A percentile compares a stretch with the other conserved stretches of the same genome.
Evolutionary conservation across 2,113 vertebrate genomes (phyloP).

Genomic region (Rattus rattus): DNA sequence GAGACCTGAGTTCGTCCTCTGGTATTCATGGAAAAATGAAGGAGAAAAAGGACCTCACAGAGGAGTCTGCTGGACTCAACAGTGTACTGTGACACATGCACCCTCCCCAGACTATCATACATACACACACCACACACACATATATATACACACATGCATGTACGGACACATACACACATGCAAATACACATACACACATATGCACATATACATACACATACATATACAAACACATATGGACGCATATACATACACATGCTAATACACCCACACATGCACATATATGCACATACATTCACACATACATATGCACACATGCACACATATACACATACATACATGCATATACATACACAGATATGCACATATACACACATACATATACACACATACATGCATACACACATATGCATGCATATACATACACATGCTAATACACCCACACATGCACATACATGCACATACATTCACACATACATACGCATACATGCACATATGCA

Average conservation of each 20-base stretch:
- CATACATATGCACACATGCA: neutral
- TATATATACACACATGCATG: too few species aligned
- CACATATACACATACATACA: neutral
- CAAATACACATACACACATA: too few species aligned
- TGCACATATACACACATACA: neutral
- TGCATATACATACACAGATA: too few species aligned
- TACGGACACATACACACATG: neutral
- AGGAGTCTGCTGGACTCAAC: neutral
- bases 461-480: neutral
- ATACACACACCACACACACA: neutral
- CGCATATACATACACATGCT: too few species aligned
- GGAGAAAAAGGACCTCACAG: neutral
- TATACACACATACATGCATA: rapidly evolving
- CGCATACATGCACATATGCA: neutral
- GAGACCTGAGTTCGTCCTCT: neutral
- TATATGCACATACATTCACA: too few species aligned
- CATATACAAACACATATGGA: too few species aligned
- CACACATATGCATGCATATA: too few species aligned
- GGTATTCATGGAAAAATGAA: neutral
- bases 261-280: too few species aligned
- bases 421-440: too few species aligned
- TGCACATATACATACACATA: neutral
- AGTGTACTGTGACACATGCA: neutral
- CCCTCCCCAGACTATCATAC: neutral
- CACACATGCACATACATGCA: too few species aligned